Evolutionary conservation across 1,140 invertebrate species (phyloP), one percentile per base, ranked within the genome.

Genomic region (Drosophila willistoni): DNA sequence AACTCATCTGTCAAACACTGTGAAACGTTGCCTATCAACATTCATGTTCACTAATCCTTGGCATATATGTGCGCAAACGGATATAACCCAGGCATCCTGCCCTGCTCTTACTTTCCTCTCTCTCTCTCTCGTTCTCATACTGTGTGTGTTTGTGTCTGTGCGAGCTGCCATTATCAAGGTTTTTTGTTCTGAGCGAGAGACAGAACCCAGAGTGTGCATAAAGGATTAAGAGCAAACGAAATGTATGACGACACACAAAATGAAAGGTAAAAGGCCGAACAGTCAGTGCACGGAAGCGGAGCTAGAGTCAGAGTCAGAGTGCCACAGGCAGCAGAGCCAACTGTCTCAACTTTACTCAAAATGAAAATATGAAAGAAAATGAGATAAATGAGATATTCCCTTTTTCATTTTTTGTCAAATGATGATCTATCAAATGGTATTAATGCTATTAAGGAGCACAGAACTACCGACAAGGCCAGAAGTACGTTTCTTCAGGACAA

Each of bases 11-110:
- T 83, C 81, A 83, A 83, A 83, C 80, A 83, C 44, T 51, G 76
- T 83, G 81, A 83, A 79, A 83, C 75, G 80, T 72, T 66, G 80
- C 81, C 81, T 83, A 83, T 83, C 81, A 83, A 83, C 81, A 83
- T 83, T 83, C 80, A 83, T 83, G 80, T 83, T 83, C 81, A 83
- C 80, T 83, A 83, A 83, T 83, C 81, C 81, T 71, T 83, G 80
- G 76, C 81, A 83, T 83, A 83, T 83, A 83, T 83, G 44, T 51
- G 81, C 81, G 81, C 81, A 83, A 83, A 84, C 80, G 81, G 80
- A 83, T 83, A 84, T 83, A 81, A 64, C 64, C 59, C 56, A 56
- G 67, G 64, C 62, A 59, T 71, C 36, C 44, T 51, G 44, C 44
- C 44, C 33, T 19, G 71, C 51, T 63, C 56, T 34, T 44, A 55